A percentile compares a stretch with the other conserved stretches of the same genome.
These are phyloP conservation scores for Corydoras maculifer DNA, from an alignment of 2,113 vertebrate species.

Conservation along the genomic window DNA sequence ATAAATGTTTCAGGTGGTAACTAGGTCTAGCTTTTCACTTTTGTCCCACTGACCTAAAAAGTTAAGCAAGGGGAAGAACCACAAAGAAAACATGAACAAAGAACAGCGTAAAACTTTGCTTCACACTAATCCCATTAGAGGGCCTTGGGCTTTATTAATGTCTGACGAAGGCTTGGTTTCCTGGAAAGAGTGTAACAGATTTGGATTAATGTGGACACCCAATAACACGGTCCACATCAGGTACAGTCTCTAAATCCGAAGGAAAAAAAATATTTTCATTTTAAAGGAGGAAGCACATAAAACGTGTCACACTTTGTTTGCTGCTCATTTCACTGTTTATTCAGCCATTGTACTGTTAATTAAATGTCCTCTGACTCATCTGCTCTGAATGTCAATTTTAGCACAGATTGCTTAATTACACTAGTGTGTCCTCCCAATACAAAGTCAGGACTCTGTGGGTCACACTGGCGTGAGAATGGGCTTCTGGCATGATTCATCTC, in stretches of 20 bases:
- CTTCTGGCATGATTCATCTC: not conserved
- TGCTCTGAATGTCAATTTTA: conserved; percentile 10
- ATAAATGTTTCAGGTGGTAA: not conserved
- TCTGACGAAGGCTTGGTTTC: not conserved
- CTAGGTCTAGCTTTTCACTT: conserved; percentile 6
- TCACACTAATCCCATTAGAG: not conserved
- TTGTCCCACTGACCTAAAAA: conserved; percentile 16
- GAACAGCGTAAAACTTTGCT: not conserved
- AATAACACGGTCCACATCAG: too few species aligned
- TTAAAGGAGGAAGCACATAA: too few species aligned
- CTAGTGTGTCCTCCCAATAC: conserved; percentile 2
- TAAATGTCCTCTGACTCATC: conserved; percentile 4
- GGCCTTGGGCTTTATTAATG: not conserved
- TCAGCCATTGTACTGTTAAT: not conserved
- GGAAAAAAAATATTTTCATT: too few species aligned
- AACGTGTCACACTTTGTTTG: not conserved
- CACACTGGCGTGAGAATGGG: not conserved
- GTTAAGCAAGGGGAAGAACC: not conserved
- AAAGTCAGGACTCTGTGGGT: conserved; percentile 2
- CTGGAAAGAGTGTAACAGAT: too few species aligned
- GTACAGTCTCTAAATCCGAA: too few species aligned
- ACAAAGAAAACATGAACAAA: not conserved
- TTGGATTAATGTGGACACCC: too few species aligned
- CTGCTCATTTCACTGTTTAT: conserved; percentile 1
- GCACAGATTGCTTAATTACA: not conserved